Conservation (phyloP, 2,113 vertebrate species). For the Peucedramus taeniatus region DNA sequence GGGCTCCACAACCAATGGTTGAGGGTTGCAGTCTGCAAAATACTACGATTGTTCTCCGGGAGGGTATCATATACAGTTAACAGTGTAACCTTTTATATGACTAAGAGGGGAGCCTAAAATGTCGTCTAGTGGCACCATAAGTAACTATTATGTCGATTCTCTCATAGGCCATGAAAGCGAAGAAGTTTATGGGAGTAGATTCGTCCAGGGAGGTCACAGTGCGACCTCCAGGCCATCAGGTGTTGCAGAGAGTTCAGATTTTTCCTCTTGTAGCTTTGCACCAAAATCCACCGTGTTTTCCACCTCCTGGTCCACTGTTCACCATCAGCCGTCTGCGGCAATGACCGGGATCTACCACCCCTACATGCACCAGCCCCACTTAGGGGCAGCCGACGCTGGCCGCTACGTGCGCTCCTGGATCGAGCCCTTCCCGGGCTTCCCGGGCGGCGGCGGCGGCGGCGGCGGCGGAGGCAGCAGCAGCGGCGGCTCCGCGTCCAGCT, state of each 20-base stretch:
- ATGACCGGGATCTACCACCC: constrained; percentile 93
- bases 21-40: constrained; percentile 94
- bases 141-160: constrained; percentile 97
- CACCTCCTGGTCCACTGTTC: constrained; percentile 89
- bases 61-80: constrained; percentile 86
- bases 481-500: constrained; percentile 56
- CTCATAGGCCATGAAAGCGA: constrained; percentile 94
- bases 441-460: constrained; percentile 58
- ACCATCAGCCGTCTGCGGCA: constrained; percentile 81
- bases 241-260: constrained; percentile 87
- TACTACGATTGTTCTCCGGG: constrained; percentile 95
- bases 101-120: constrained; percentile 89
- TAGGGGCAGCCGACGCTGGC: constrained; percentile 83
- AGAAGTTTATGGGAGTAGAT: constrained; percentile 90
- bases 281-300: constrained; percentile 92
- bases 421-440: constrained; percentile 88
- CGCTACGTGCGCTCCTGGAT: constrained; percentile 97
- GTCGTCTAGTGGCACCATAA: constrained; percentile 94
- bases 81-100: constrained; percentile 93
- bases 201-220: constrained; percentile 84
- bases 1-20: constrained; percentile 97
- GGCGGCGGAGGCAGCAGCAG: constrained; percentile 18
- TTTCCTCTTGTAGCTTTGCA: constrained; percentile 95
- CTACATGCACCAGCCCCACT: constrained; percentile 87
- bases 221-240: constrained; percentile 89